phyloP scores from a whole-genome alignment of 2,113 vertebrate genomes.

The Pitta sordida region DNA sequence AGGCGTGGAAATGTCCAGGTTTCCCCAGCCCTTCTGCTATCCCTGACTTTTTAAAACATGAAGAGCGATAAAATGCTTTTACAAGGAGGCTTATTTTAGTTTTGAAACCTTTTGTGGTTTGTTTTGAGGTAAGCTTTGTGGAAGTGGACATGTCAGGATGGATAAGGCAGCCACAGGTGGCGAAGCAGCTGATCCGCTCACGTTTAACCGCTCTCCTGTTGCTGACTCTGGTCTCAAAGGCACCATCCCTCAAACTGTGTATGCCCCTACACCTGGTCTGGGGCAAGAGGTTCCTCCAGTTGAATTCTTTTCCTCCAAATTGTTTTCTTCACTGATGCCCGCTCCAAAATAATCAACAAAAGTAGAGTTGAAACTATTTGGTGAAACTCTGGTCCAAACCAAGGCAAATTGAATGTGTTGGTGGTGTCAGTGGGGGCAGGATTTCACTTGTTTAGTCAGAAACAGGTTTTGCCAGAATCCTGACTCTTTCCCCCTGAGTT shows the following conservation, averaged over 20 bases:
- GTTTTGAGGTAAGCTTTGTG: background rate
- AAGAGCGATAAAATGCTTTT: background rate
- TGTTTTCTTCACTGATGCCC: background rate
- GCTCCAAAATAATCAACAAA: background rate
- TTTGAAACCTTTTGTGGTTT: background rate
- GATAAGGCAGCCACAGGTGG: background rate
- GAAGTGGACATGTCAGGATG: background rate
- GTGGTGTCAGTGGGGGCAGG: constrained; percentile 3
- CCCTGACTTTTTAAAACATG: background rate
- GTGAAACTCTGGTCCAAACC: background rate
- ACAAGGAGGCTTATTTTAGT: background rate
- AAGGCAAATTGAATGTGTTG: background rate
- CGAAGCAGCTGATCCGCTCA: background rate
- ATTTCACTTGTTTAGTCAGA: constrained; percentile 24
- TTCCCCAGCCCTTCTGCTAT: background rate
- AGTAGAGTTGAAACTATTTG: background rate
- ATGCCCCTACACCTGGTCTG: background rate
- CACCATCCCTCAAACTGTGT: background rate
- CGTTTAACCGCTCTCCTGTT: background rate
- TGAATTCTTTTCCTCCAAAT: background rate
- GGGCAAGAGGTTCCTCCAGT: background rate
- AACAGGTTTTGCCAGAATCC: constrained; percentile 54
- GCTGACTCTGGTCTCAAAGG: background rate
- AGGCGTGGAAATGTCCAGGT: background rate
- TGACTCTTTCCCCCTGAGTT: constrained; percentile 26